phyloP scores from a whole-genome alignment of 2,797 vertebrate genomes.

The Eurystomus glaucurus region DNA sequence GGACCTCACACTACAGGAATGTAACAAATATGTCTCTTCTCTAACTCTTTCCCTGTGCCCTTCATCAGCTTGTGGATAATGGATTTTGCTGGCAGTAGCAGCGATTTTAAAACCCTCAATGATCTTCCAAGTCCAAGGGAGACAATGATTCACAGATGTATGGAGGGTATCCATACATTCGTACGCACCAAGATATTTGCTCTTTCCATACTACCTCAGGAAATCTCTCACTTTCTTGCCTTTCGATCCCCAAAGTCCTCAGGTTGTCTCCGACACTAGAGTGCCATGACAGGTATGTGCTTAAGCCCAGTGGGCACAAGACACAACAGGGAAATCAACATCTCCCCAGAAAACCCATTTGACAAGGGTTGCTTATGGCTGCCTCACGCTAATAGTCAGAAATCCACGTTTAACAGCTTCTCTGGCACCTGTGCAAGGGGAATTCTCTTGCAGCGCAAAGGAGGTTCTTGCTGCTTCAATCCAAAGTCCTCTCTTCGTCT shows the following conservation, averaged over 20 bases:
- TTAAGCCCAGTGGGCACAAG: background rate
- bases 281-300: background rate
- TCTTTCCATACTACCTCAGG: background rate
- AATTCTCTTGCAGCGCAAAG: background rate
- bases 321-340: background rate
- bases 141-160: conserved; percentile 47
- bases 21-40: background rate
- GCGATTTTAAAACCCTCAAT: background rate
- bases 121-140: conserved; percentile 5
- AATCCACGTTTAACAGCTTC: background rate
- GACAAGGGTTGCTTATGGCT: background rate
- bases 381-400: background rate
- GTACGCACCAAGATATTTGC: background rate
- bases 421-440: background rate
- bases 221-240: background rate
- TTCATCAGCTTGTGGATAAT: conserved; percentile 45
- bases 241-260: background rate
- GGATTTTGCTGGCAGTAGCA: conserved; percentile 43
- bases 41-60: background rate
- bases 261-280: background rate
- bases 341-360: background rate
- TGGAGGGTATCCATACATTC: background rate
- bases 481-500: background rate
- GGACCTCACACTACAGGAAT: conserved; percentile 66
- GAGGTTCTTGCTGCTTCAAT: background rate